Percentiles rank a stretch among this genome's conserved stretches.
These are phyloP conservation scores for Cebus imitator DNA, from an alignment of 2,113 vertebrate genomes.

Conservation along the genomic window DNA sequence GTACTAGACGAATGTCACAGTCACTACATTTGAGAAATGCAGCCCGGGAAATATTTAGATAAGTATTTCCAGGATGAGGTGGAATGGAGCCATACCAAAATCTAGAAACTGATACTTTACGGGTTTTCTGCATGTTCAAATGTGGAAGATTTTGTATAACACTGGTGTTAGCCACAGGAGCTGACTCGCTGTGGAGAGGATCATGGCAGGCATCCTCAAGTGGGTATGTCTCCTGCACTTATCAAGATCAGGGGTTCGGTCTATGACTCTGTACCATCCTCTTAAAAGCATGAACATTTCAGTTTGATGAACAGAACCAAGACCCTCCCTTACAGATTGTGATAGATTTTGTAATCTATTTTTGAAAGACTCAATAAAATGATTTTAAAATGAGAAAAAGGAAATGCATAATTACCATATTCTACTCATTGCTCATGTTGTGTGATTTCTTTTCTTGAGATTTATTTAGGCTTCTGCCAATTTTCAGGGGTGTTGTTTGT, in stretches of 20 bases:
- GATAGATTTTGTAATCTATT: slow-evolving; percentile 30
- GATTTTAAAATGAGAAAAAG: slow-evolving; percentile 32
- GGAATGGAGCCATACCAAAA: neutral
- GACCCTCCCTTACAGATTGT: neutral
- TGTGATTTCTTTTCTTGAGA: neutral
- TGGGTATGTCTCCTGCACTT: too few species aligned
- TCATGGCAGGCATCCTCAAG: too few species aligned
- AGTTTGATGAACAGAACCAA: neutral
- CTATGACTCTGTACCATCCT: neutral
- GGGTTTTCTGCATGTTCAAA: neutral
- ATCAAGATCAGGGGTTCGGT: rapidly evolving
- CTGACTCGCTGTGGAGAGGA: neutral
- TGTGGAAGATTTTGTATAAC: neutral
- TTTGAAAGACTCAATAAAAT: slow-evolving; percentile 42
- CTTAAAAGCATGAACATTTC: neutral
- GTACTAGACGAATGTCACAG: neutral
- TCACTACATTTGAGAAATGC: neutral
- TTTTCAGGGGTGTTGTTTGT: slow-evolving; percentile 9
- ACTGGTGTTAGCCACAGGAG: neutral
- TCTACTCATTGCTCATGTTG: neutral
- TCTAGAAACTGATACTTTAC: neutral
- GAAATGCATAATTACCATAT: neutral
- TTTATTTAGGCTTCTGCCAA: slow-evolving; percentile 49
- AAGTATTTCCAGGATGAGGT: neutral
- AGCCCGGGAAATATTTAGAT: neutral